Conservation (phyloP, 2,888 invertebrate genomes). For the Lasioglossum figueresi region DNA sequence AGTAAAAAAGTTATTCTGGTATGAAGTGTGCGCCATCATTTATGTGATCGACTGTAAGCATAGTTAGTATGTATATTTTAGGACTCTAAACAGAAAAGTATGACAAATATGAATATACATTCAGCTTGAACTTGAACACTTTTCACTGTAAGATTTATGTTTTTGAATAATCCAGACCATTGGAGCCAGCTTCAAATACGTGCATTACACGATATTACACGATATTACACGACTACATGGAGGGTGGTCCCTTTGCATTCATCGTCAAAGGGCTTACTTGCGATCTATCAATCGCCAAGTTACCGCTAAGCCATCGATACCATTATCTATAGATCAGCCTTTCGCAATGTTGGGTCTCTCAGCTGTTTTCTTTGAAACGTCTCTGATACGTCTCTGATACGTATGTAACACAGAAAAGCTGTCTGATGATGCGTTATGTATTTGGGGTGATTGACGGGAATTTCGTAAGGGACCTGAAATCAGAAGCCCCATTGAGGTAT, state of each 20-base stretch:
- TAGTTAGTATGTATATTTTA: background rate
- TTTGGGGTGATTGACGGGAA: background rate
- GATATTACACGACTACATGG: background rate
- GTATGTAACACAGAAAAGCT: background rate
- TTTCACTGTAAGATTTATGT: background rate
- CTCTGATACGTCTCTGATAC: background rate
- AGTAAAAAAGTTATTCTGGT: too few species aligned
- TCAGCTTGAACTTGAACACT: background rate
- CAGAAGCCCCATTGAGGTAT: background rate
- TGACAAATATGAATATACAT: background rate
- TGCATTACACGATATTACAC: background rate
- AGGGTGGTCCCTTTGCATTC: background rate
- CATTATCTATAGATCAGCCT: constrained; percentile 31
- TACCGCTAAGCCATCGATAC: constrained; percentile 37
- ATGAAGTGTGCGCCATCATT: too few species aligned
- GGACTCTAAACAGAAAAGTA: background rate
- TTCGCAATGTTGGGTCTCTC: background rate
- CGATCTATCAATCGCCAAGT: constrained; percentile 37
- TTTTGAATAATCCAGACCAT: background rate
- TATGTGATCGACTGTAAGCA: too few species aligned
- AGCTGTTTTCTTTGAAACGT: constrained; percentile 5
- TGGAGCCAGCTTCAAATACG: background rate
- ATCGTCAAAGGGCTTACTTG: constrained; percentile 34
- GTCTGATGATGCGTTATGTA: background rate
- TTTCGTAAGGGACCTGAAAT: background rate